Evolutionary conservation across 2,113 vertebrate species (phyloP).

Genomic region (Megatriorchis doriae): DNA sequence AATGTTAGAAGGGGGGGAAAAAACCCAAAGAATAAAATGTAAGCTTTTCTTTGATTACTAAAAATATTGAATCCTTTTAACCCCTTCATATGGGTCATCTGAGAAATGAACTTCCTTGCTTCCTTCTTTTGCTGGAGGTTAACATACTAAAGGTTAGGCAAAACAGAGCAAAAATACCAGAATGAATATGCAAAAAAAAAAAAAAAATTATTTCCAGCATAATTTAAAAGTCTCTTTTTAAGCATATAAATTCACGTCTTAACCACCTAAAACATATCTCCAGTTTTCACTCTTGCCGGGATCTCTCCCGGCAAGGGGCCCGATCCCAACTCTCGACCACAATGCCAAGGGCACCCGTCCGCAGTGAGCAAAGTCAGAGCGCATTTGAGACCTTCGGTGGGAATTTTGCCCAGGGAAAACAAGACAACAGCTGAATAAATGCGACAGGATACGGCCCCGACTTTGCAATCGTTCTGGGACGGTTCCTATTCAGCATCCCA

Average conservation of each 20-base stretch:
- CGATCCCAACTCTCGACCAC: accelerated
- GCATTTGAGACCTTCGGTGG: not conserved
- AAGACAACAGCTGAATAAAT: not conserved
- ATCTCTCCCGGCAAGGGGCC: not conserved
- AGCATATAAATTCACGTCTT: not conserved
- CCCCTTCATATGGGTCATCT: slow-evolving; percentile 29
- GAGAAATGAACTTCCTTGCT: slow-evolving; percentile 53
- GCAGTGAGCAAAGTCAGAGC: not conserved
- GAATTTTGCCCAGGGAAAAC: not conserved
- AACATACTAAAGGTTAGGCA: slow-evolving; percentile 24
- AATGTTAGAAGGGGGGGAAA: not conserved
- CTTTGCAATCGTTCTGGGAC: not conserved
- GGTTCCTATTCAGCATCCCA: not conserved
- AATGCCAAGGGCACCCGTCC: not conserved
- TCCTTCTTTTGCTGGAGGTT: slow-evolving; percentile 50
- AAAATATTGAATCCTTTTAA: slow-evolving; percentile 66
- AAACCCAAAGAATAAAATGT: slow-evolving; percentile 49
- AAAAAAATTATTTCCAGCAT: not conserved
- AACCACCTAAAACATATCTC: not conserved
- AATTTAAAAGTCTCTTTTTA: not conserved
- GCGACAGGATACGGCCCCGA: not conserved
- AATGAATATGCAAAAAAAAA: not conserved
- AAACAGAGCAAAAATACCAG: slow-evolving; percentile 1
- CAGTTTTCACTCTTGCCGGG: not conserved
- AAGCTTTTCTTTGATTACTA: slow-evolving; percentile 54